Evolutionary conservation across 2,888 invertebrate species (phyloP).

Genomic region (Clistopyga incitator): DNA sequence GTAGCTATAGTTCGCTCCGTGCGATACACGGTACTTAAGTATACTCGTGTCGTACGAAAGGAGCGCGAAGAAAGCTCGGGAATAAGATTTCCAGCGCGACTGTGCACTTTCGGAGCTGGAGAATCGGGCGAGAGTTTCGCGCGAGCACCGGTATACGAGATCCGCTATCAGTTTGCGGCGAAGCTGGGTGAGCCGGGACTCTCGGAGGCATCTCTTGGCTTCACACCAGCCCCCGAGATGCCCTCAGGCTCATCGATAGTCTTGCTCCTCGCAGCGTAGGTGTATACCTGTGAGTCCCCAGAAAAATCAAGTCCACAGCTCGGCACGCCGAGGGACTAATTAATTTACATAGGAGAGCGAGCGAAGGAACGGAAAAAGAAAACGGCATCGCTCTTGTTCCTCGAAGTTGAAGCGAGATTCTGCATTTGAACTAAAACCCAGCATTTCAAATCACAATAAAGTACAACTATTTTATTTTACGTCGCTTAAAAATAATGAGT

Average conservation of each 20-base stretch:
- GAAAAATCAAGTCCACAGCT: conserved; percentile 75
- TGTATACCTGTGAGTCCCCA: conserved; percentile 67
- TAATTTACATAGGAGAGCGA: conserved; percentile 80
- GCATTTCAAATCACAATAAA: no score
- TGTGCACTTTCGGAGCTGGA: conserved; percentile 28
- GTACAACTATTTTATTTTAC: no score
- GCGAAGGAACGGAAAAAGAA: conserved; percentile 14
- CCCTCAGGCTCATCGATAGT: conserved; percentile 44
- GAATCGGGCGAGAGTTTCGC: conserved; percentile 12
- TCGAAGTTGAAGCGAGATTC: background rate
- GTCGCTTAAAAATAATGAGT: no score
- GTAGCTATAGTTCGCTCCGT: conserved; percentile 8
- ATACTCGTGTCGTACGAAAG: conserved; percentile 20
- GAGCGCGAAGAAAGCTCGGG: conserved; percentile 64
- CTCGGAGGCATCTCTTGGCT: conserved; percentile 68
- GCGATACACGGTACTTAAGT: conserved; percentile 27
- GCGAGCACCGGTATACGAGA: conserved; percentile 70
- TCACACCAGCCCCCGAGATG: conserved; percentile 67
- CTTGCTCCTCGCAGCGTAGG: conserved; percentile 20
- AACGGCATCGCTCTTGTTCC: conserved; percentile 18
- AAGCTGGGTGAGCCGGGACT: conserved; percentile 48
- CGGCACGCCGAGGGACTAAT: conserved; percentile 78
- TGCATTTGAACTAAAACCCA: background rate
- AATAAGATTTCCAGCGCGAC: conserved; percentile 56
- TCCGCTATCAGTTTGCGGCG: conserved; percentile 72